phyloP scores from a whole-genome alignment of 2,888 invertebrate genomes.

The Spisula solida region DNA sequence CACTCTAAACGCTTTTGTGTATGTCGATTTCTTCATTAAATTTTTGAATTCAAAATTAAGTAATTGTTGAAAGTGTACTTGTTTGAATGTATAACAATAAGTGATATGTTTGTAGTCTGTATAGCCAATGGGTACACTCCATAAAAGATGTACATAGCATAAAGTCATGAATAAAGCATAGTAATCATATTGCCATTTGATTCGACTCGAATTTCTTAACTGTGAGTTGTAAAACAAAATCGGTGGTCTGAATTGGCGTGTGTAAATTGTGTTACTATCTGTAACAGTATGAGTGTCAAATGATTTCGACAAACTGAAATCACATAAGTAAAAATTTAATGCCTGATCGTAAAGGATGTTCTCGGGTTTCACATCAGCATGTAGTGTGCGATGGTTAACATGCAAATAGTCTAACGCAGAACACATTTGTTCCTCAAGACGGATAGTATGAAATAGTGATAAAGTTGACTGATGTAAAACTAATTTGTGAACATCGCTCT shows the following conservation, averaged over 20 bases:
- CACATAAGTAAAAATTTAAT: conserved; percentile 4
- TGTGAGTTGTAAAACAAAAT: background rate
- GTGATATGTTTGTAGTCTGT: background rate
- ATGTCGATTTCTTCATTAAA: background rate
- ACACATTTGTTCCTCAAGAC: background rate
- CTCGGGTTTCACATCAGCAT: conserved; percentile 18
- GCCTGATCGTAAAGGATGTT: background rate
- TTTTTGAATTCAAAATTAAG: background rate
- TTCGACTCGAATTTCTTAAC: background rate
- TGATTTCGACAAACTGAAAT: background rate
- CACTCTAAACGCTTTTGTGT: background rate
- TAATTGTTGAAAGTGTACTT: background rate
- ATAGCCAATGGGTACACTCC: background rate
- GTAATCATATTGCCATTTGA: background rate
- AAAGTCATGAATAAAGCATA: conserved; percentile 21
- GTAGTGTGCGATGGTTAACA: background rate
- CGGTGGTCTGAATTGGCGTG: background rate
- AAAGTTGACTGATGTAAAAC: background rate
- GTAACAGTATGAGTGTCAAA: background rate
- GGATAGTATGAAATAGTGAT: background rate
- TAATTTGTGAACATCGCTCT: background rate
- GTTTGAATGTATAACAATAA: background rate
- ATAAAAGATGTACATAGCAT: background rate
- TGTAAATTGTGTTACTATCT: background rate
- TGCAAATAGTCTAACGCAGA: conserved; percentile 4